A percentile compares a stretch with the other conserved stretches of the same genome.
These are phyloP conservation scores for Pasiphila rectangulata DNA, from an alignment of 2,888 invertebrate species.

Conservation along the genomic window DNA sequence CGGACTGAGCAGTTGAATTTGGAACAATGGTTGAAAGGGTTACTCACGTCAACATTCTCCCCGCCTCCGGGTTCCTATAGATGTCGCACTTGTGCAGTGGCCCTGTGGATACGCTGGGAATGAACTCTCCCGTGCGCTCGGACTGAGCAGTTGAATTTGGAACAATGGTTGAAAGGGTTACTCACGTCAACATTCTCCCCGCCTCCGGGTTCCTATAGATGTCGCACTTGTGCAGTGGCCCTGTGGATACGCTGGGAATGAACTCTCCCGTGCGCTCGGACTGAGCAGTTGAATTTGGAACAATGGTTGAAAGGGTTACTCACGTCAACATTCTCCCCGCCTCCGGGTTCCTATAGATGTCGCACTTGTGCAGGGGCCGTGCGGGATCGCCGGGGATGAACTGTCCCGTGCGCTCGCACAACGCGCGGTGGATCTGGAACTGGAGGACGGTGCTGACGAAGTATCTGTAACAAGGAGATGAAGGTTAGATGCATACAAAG, in stretches of 20 bases:
- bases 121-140: no score
- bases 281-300: no score
- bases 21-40: no score
- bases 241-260: conserved; percentile 85
- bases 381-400: conserved; percentile 86
- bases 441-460: conserved; percentile 95
- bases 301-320: no score
- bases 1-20: no score
- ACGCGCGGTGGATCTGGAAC: conserved; percentile 93
- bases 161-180: no score
- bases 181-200: conserved; percentile 92
- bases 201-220: conserved; percentile 93
- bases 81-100: no score
- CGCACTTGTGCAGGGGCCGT: conserved; percentile 92
- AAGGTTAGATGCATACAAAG: no score
- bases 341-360: conserved; percentile 92
- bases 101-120: no score
- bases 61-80: no score
- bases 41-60: neutral
- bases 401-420: conserved; percentile 91
- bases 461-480: conserved; percentile 83
- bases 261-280: conserved; percentile 90
- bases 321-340: conserved; percentile 93
- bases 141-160: no score
- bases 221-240: conserved; percentile 94